Evolutionary conservation across 2,113 vertebrate species (phyloP).

Genomic region (Nothocercus julius): DNA sequence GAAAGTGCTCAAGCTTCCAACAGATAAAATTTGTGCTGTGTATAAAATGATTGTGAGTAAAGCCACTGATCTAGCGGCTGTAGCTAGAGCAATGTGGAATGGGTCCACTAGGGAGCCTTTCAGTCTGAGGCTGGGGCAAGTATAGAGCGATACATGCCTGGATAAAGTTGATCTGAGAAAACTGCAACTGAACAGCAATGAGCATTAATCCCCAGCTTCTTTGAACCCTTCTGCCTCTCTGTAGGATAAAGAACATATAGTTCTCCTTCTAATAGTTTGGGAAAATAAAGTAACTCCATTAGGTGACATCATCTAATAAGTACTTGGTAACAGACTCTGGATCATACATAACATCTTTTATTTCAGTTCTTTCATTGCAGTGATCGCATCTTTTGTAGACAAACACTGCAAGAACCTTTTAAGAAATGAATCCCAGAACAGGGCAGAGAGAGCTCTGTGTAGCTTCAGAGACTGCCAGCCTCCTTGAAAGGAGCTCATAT

Average conservation of each 20-base stretch:
- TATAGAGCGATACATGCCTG: background rate
- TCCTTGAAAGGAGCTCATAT: background rate
- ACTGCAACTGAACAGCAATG: background rate
- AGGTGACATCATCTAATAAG: background rate
- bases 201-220: background rate
- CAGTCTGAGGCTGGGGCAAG: background rate
- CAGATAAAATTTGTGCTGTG: background rate
- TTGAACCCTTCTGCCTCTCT: background rate
- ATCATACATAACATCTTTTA: background rate
- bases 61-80: fast-evolving
- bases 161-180: background rate
- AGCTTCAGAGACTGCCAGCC: background rate
- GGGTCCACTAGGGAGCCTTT: background rate
- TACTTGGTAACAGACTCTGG: background rate
- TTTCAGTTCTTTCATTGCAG: background rate
- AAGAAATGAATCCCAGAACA: background rate
- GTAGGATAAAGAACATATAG: background rate
- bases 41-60: background rate
- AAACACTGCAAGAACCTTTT: background rate
- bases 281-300: background rate
- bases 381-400: no score
- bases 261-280: background rate
- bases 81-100: background rate
- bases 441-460: background rate
- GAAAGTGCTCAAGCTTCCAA: background rate